Base-by-base conservation (phyloP, 2,113 vertebrate species). In the Laticauda colubrina region DNA sequence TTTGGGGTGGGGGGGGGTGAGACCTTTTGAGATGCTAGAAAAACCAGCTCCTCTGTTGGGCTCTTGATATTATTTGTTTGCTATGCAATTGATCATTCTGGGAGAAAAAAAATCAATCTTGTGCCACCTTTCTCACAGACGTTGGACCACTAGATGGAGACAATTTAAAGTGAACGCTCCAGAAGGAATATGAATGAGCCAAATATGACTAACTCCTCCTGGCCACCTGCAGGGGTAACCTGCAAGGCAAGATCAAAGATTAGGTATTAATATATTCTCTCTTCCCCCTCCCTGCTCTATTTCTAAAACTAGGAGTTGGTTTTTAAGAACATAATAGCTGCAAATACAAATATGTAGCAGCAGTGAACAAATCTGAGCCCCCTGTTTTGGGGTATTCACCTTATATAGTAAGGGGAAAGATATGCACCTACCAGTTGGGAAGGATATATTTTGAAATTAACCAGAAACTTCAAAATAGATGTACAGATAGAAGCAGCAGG, bases 111-210 rank as follows among this genome's bases (percentile, higher is more conserved):
- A 9, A 26, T 85, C 92, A 61, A 89, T 43, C 34, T 93, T 7
- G 15, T 0, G 1, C 18, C 53, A 93, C 0, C 14, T 90, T 89
- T 81, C 53, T 10, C 59, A 90, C 43, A 21, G 92, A 3, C 0
- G 51, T 14, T n/a, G 53, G 61, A 69, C 53, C 91, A 56, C 34
- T 8, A 92, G 45, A 29, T 90, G 59, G 91, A 94, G 55, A 94
- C 45, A 92, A 64, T 90, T 91, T 89, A 94, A 92, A 90, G 39
- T 87, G 91, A 90, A 92, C 87, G 23, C 56, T 69, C 81, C 48
- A 69, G 29, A 15, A 45, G 3, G 5, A 0, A n/a, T 48, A 85
- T 18, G 89, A 34, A 88, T 57, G 10, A 55, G 26, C 23, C 51
- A 34, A 20, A 26, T 85, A 29, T 0, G 87, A 4, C 4, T 11